Base-by-base conservation (phyloP, 2,888 invertebrate species). In the Acrobasis suavella region DNA sequence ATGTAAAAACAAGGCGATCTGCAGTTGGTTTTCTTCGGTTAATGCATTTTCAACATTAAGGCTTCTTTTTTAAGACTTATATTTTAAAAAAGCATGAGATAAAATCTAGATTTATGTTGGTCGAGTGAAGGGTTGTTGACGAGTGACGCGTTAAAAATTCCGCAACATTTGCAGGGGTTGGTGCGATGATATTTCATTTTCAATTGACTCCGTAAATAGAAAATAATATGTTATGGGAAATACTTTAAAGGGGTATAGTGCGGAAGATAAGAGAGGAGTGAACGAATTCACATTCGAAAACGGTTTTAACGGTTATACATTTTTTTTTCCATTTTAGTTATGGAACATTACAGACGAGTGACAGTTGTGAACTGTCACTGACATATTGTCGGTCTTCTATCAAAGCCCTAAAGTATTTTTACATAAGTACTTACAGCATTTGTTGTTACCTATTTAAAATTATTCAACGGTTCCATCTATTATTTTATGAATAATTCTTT, bases 111-210 rank as follows among this genome's bases (percentile, higher is more conserved):
- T 32, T 52, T 51, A 51, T 51, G 51, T 32, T 74, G 70, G 77
- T 69, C 46, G 64, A 65, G 65, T 71, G 70, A 74, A 78, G 77
- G 74, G 75, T 67, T 72, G 75, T 76, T 73, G 72, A 75, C 65
- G 72, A 73, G 71, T 72, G 72, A 63, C 65, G 72, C 65, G 71
- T 72, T 76, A 71, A 71, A 76, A 77, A 74, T 71, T 71, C 67
- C 68, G 67, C 71, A 70, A 68, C 65, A 64, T 76, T 73, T 71
- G 69, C 67, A 67, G 69, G 75, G 72, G 73, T 70, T 65, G 70
- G 74, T 73, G 81, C 64, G 66, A 72, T 74, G 71, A 77, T 79
- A 77, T 73, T 73, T 76, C 72, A 51, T 22, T 56, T 60, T 51
- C 51, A 60, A 60, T 16, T 50, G 51, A 54, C 54, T 42, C 50